Evolutionary conservation across 2,888 invertebrate genomes (phyloP).

Genomic region (Meiosimyza platycephala): DNA sequence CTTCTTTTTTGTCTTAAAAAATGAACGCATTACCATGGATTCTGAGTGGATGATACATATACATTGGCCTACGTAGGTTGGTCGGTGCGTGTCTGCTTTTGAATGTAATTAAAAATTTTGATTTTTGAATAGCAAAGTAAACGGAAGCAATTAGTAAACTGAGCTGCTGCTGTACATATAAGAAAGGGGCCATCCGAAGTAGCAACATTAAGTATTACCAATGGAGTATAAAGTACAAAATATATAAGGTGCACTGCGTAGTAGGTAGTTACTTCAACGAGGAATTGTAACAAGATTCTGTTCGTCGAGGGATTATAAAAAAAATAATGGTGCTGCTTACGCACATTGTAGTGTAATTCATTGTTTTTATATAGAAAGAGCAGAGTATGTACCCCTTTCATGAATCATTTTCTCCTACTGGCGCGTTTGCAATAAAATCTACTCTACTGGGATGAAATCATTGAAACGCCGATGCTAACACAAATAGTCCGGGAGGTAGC

Average conservation of each 20-base stretch:
- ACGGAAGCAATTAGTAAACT: conserved; percentile 65
- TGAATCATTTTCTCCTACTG: too few species aligned
- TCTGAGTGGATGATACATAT: too few species aligned
- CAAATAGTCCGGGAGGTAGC: too few species aligned
- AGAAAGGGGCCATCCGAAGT: too few species aligned
- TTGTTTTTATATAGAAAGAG: background rate
- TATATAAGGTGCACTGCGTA: too few species aligned
- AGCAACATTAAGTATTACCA: too few species aligned
- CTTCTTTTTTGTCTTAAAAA: background rate
- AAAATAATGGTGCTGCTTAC: conserved; percentile 22
- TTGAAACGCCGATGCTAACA: too few species aligned
- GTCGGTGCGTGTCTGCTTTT: background rate
- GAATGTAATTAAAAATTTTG: conserved; percentile 25
- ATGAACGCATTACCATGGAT: background rate
- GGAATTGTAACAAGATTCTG: background rate
- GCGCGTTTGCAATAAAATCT: too few species aligned
- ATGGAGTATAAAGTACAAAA: too few species aligned
- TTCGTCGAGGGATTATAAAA: background rate
- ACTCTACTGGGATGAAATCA: too few species aligned
- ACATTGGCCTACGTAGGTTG: too few species aligned
- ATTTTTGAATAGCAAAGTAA: conserved; percentile 38
- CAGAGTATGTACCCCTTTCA: background rate
- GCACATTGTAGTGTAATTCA: background rate
- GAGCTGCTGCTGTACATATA: conserved; percentile 44
- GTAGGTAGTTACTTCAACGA: background rate